Evolutionary conservation across 2,797 vertebrate genomes (phyloP), one percentile per base, ranked within the genome.

Genomic region (Taeniopygia guttata): DNA sequence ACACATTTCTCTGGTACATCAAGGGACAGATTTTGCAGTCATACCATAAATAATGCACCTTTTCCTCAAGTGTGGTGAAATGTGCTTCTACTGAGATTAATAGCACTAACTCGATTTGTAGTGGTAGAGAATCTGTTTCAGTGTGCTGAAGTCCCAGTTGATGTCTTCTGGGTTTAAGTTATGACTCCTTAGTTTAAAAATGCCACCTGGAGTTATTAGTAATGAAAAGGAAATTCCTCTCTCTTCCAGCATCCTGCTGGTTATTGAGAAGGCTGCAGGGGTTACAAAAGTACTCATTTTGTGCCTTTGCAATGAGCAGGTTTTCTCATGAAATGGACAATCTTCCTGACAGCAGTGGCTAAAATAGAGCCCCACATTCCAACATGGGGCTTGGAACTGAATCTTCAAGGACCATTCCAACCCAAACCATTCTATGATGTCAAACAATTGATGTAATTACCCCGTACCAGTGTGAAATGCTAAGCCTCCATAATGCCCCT

Each of bases 1-100:
- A 82, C 36, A 89, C 25, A 72, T 89, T 93, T 45, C 87, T 84
- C 45, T 30, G 89, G 80, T 58, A 70, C 94, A 93, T 81, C 76
- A 43, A 94, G 56, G 14, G 80, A 79, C 59, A 64, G 80, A 38
- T 91, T 94, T 73, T 91, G 56, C 52, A 93, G 67, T 73, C 43
- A 7, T 60, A 38, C 49, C 3, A 2, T 74, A 84, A 95, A 94
- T 76, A 94, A 79, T 45, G 52, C 64, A 60, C 56, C 67, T 90
- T 88, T 64, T 91, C 58, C 43, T 79, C 74, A 19, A 82, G n/a
- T 34, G 46, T 67, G 77, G 7, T 82, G 70, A 74, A 87, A 74
- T 36, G 38, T 40, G 81, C 30, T 38, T 89, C 83, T 87, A 30
- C 30, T 2, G 3, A 93, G 94, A 87, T 87, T 46, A 90, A 89